Base-by-base conservation (phyloP, 2,797 vertebrate species). In the Moxostoma hubbsi region DNA sequence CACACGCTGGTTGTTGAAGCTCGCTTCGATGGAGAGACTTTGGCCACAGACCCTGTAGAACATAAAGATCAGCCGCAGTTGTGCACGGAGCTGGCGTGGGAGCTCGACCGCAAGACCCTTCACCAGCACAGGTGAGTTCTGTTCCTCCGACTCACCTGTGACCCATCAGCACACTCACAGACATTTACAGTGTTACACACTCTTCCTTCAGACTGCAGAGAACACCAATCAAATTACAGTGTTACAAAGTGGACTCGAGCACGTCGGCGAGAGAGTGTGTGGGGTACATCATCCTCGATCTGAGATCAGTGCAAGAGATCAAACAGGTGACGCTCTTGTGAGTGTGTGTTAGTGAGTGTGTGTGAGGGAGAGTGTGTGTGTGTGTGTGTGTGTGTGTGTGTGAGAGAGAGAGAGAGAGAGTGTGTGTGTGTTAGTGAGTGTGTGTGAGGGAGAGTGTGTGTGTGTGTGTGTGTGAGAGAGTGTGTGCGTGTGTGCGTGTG, bases 141-240 rank as follows among this genome's bases (percentile, higher is more conserved):
- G 11, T 45, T 45, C 11, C 4, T 58, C 6, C 45, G 5, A 7
- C 16, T 10, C 9, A 24, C 18, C 61, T 10, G 72, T 11, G 7
- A 5, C 2, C 12, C 2, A 5, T 43, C 24, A 6, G 24, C 43
- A 24, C 24, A 24, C 24, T 24, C 24, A 2, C 24, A 1, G 24
- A 2, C 24, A 24, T 2, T 24, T 24, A 24, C 36, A 18, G n/a
- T 13, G 0, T 45, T 6, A 0, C 55, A 9, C 36, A 12, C 12
- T 62, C 0, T 7, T 81, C 6, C 85, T 87, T 3, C 89, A 99
- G 97, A 79, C 91, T 99, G 49, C 97, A 98, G 82, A 94, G 97
- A 54, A 98, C 98, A 1, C 97, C 98, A 76, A 96, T 98, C 88
- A 99, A 99, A 86, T 93, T 99, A 0, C 96, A 96, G 81, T 99